Percentiles rank a stretch among this genome's conserved stretches.
Conservation (phyloP, 2,113 vertebrate genomes). For the Poeciliopsis turrubarensis region DNA sequence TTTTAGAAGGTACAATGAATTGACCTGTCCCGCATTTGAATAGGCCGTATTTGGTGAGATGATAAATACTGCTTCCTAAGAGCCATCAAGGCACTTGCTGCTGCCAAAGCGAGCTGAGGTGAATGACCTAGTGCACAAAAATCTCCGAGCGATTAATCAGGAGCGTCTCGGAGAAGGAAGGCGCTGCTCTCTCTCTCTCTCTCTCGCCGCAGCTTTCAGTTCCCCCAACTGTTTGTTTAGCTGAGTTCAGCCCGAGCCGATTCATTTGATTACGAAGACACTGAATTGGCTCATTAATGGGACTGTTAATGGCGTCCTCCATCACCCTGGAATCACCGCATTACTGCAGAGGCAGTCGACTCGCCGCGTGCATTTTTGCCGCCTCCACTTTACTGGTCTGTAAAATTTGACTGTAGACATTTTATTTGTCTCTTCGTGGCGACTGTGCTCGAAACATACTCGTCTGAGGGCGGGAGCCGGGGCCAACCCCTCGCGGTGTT, state of each 20-base stretch:
- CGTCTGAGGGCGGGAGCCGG: slow-evolving; percentile 6
- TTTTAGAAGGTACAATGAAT: slow-evolving; percentile 65
- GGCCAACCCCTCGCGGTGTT: slow-evolving; percentile 27
- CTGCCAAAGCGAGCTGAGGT: slow-evolving; percentile 63
- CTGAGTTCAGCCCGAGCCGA: slow-evolving; percentile 50
- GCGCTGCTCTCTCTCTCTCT: slow-evolving; percentile 32
- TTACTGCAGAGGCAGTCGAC: slow-evolving; percentile 65
- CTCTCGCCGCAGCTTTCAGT: slow-evolving; percentile 60
- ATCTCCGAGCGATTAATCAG: slow-evolving; percentile 69
- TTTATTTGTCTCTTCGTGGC: slow-evolving; percentile 73
- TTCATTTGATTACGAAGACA: slow-evolving; percentile 68
- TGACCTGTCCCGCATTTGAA: slow-evolving; percentile 70
- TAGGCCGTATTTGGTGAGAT: slow-evolving; percentile 56
- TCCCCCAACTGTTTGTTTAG: slow-evolving; percentile 62
- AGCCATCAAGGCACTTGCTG: slow-evolving; percentile 57
- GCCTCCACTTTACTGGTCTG: slow-evolving; percentile 75
- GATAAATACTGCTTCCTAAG: slow-evolving; percentile 71
- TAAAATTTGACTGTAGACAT: slow-evolving; percentile 76
- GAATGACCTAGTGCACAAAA: slow-evolving; percentile 65
- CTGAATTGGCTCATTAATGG: slow-evolving; percentile 70
- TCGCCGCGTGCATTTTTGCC: slow-evolving; percentile 35
- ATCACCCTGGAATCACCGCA: slow-evolving; percentile 67
- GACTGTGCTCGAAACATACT: slow-evolving; percentile 61
- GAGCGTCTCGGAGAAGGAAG: slow-evolving; percentile 40
- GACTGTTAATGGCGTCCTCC: slow-evolving; percentile 69